These are phyloP conservation scores for Nothoprocta pentlandii DNA, from an alignment of 2,113 vertebrate species.

Conservation along the genomic window DNA sequence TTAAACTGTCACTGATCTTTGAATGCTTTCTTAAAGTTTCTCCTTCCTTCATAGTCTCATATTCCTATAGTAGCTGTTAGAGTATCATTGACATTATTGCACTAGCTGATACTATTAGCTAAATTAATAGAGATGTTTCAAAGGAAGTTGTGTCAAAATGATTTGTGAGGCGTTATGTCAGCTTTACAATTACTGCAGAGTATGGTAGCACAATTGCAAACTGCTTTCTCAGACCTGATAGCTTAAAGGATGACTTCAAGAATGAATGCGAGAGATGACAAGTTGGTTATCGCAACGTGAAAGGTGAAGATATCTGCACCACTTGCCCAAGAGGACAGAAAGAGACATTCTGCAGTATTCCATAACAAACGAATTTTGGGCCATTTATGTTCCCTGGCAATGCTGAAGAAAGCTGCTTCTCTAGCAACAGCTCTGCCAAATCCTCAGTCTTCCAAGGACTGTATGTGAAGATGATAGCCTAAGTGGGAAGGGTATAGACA, in stretches of 20 bases:
- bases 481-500: background rate
- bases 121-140: background rate
- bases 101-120: background rate
- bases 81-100: background rate
- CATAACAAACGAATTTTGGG: background rate
- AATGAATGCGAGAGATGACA: background rate
- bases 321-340: background rate
- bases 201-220: background rate
- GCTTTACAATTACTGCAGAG: background rate
- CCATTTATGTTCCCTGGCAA: background rate
- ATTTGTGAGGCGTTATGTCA: background rate
- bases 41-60: background rate
- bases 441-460: background rate
- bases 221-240: fast-evolving
- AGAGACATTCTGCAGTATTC: background rate
- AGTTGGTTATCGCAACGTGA: background rate
- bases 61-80: background rate
- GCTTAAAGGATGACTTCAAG: background rate
- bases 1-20: background rate
- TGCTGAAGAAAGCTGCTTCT: background rate
- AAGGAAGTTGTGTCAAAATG: background rate
- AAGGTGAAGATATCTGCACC: background rate
- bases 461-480: background rate
- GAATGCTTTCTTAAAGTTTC: background rate
- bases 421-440: background rate